These are phyloP conservation scores for Panthera uncia DNA, from an alignment of 2,113 vertebrate species.

Conservation along the genomic window DNA sequence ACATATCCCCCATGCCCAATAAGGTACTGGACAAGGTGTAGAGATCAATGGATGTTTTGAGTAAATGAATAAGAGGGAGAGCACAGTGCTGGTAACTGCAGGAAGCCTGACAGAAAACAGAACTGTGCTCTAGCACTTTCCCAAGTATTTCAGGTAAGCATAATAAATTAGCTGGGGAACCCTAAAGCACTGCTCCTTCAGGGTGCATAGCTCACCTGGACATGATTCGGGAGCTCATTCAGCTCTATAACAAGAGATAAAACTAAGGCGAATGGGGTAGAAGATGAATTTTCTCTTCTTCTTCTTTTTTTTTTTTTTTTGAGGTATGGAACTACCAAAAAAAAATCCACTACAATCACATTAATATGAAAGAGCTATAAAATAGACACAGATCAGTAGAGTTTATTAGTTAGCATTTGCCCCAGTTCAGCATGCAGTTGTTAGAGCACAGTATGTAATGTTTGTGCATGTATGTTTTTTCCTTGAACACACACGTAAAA, in stretches of 20 bases:
- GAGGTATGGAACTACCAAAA: constrained; percentile 49
- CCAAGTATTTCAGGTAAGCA: background rate
- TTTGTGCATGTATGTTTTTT: background rate
- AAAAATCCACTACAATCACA: constrained; percentile 76
- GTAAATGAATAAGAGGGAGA: background rate
- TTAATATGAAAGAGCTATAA: constrained; percentile 70
- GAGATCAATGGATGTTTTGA: background rate
- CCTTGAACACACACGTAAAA: background rate
- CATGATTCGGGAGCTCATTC: constrained; percentile 51
- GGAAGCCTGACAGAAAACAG: background rate
- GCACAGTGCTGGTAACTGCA: background rate
- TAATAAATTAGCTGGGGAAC: background rate
- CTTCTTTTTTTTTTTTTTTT: constrained; percentile 44
- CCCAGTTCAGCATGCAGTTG: constrained; percentile 45
- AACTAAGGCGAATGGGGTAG: constrained; percentile 61
- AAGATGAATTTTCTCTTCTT: background rate
- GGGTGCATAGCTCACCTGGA: background rate
- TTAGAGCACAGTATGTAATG: background rate
- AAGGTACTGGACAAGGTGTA: background rate
- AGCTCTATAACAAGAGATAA: constrained; percentile 33
- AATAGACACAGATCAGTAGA: constrained; percentile 62
- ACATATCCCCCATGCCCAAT: background rate
- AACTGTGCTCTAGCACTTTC: background rate
- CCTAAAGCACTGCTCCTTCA: background rate
- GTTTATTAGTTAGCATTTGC: constrained; percentile 70